Conservation (phyloP, 2,797 vertebrate genomes). For the Mionectes olivaceus region DNA sequence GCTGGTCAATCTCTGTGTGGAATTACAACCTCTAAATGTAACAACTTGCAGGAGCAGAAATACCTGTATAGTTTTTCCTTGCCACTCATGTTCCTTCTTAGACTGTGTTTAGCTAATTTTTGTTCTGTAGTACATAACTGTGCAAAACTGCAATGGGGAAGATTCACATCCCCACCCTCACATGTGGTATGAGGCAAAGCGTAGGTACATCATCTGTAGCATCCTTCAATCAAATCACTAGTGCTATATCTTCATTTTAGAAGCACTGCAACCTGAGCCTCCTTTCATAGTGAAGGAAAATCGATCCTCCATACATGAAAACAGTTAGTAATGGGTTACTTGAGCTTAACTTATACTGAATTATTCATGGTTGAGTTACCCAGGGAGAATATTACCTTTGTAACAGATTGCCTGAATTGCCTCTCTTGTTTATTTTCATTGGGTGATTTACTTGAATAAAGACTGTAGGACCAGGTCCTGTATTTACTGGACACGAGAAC, state of each 20-base stretch:
- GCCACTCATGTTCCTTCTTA: neutral
- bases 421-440: neutral
- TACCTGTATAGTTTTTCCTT: neutral
- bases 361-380: constrained; percentile 37
- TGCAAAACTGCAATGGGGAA: neutral
- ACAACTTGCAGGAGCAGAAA: neutral
- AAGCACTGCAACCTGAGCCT: neutral
- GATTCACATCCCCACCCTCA: neutral
- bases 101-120: neutral
- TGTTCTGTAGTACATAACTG: accelerated
- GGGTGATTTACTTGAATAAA: neutral
- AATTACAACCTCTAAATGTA: neutral
- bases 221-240: neutral
- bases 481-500: neutral
- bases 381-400: neutral
- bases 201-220: neutral
- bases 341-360: constrained; percentile 17
- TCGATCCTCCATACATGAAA: constrained; percentile 28
- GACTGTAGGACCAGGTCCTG: neutral
- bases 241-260: neutral
- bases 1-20: neutral
- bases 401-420: neutral
- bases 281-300: constrained; percentile 15
- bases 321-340: constrained; percentile 35
- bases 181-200: neutral